Base-by-base conservation (phyloP, 2,888 invertebrate species). In the Autographa gamma region DNA sequence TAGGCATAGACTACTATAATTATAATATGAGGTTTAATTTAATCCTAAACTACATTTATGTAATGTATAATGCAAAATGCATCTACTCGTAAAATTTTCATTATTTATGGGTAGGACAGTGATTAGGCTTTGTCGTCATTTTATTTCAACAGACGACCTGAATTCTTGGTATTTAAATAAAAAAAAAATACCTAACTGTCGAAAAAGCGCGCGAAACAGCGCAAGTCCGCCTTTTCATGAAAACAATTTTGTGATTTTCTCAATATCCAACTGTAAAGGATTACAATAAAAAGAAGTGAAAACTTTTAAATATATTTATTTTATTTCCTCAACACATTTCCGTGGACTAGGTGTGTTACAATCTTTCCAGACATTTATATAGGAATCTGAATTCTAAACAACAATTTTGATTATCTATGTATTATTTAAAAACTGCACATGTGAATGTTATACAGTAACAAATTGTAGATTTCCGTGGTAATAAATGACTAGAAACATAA, bases 271-370 rank as follows among this genome's bases (percentile, higher is more conserved):
- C 14, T 66, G 41, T 66, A 62, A 71, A 52, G 52, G 41, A 59
- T 60, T 62, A 16, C 61, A 75, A 80, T 76, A 71, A 76, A 75
- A 80, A 48, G 25, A 38, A 60, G 6, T 63, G 56, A 52, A 71
- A 82, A 73, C 68, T 66, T 82, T 67, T 68, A 66, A 75, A 72
- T 58, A 48, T 71, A 48, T 59, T 74, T 62, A 63, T 79, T 82
- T 79, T 73, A 74, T 79, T 82, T 43, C 14, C 63, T 72, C 60
- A 79, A 77, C 74, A 79, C 11, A 19, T 69, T 69, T 31, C 66
- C 16, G 59, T 70, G 68, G 65, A 72, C 63, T 71, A 77, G 63
- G 64, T 62, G 66, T 68, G 59, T 73, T 67, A 73, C 60, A 73
- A 70, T 64, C 68, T n/a, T 41, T 63, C 19, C 54, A 25, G 41